phyloP scores from a whole-genome alignment of 1,140 invertebrate genomes.

The Drosophila rhopaloa region DNA sequence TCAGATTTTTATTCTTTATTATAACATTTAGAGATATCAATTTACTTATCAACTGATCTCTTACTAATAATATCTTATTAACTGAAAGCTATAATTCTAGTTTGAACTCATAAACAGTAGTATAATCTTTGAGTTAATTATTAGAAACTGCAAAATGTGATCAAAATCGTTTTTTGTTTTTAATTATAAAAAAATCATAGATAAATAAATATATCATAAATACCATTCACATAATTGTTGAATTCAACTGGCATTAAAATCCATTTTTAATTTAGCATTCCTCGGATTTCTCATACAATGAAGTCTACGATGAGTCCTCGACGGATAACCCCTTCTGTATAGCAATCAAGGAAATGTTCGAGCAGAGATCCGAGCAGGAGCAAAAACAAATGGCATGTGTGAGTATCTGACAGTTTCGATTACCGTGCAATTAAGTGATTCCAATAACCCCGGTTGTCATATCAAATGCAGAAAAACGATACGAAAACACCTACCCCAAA shows the following conservation, averaged over 20 bases:
- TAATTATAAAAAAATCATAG: too few relatives aligned
- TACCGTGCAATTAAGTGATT: slow-evolving; percentile 23
- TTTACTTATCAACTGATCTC: too few relatives aligned
- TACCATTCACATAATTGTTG: too few relatives aligned
- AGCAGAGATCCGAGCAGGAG: background rate
- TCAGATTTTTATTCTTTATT: background rate
- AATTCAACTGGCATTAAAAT: background rate
- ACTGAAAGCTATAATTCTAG: too few relatives aligned
- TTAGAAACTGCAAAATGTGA: too few relatives aligned
- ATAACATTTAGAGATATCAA: background rate
- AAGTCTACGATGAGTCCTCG: slow-evolving; percentile 41
- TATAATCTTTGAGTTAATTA: too few relatives aligned
- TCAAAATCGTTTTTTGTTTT: too few relatives aligned
- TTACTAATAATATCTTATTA: too few relatives aligned
- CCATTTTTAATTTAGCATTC: slow-evolving; percentile 14
- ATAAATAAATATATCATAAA: too few relatives aligned
- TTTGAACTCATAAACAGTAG: too few relatives aligned
- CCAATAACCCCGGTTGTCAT: slow-evolving; percentile 38
- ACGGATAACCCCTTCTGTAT: slow-evolving; percentile 61
- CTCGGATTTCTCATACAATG: slow-evolving; percentile 45
- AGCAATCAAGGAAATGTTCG: slow-evolving; percentile 38
- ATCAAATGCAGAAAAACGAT: slow-evolving; percentile 52
- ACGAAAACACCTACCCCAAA: slow-evolving; percentile 36
- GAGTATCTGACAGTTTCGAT: slow-evolving; percentile 36
- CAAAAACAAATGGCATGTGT: slow-evolving; percentile 10